Evolutionary conservation across 2,113 vertebrate species (phyloP), one percentile per base, ranked within the genome.

Genomic region (Ameiurus melas): DNA sequence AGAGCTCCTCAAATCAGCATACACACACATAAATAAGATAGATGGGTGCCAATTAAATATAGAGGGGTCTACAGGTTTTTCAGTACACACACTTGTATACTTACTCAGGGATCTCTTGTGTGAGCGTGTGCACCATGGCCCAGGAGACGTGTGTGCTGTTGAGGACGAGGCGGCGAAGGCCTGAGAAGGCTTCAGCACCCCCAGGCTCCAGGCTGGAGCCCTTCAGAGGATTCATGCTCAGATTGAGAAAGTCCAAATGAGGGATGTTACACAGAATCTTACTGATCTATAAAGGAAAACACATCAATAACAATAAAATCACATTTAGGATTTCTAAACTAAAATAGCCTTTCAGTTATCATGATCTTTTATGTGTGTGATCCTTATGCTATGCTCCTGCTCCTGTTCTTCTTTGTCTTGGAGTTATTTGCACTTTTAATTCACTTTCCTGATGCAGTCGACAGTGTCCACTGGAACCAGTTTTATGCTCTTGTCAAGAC

Each of bases 261-360:
- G 98, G 98, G 92, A 98, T 96, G 94, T 97, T 98, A 93, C 97
- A 97, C 84, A 99, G 97, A 89, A 99, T 99, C 95, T 98, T 97
- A 95, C 97, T 96, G 95, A 99, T 97, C 98, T 99, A 84, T 73
- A 89, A 90, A 79, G 71, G 92, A 91, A 86, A 51, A 47, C 86
- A 6, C 19, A 83, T 22, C 53, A 16, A 71, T 33, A 85, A 85
- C 64, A 85, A 70, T 33, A 85, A n/a, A 84, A 68, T 30, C 25
- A 51, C 43, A 84, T 68, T 66, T 68, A 66, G 30, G 16, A 51
- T 68, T 30, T 68, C 5, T 47, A 33, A 71, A 19, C 17, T 16
- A 30, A 55, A 81, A 58, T 2, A 55, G 2, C 19, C 19, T 81
- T 58, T 60, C 17, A 58, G 2, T 81, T 81, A 58, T 36, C 36